phyloP scores from a whole-genome alignment of 2,797 vertebrate species.

The Taenioides sp. region DNA sequence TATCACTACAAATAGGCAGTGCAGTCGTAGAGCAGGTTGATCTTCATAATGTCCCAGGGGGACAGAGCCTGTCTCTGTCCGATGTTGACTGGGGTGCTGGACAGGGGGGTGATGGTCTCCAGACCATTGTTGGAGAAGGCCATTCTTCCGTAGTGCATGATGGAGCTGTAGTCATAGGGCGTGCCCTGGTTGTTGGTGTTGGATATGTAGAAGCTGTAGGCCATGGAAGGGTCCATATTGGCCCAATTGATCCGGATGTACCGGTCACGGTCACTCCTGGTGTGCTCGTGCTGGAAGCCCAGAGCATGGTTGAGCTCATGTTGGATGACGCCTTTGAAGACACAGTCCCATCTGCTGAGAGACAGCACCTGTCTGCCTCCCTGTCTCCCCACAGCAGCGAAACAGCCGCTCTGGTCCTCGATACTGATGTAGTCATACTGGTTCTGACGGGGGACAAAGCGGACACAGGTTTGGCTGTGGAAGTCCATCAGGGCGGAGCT shows the following conservation, averaged over 20 bases:
- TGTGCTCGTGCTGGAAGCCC: conserved; percentile 72
- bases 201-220: conserved; percentile 66
- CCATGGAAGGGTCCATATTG: conserved; percentile 48
- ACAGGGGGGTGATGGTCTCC: conserved; percentile 51
- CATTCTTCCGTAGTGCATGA: conserved; percentile 75
- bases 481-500: background rate
- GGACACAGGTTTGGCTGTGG: background rate
- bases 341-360: background rate
- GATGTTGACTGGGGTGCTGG: conserved; percentile 23
- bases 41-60: conserved; percentile 37
- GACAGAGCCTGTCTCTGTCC: conserved; percentile 46
- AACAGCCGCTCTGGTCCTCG: background rate
- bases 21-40: conserved; percentile 43
- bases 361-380: conserved; percentile 4
- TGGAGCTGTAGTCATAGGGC: conserved; percentile 70
- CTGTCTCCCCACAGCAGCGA: background rate
- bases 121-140: conserved; percentile 35
- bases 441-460: background rate
- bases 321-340: background rate
- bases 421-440: background rate
- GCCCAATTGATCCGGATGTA: conserved; percentile 74
- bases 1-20: background rate
- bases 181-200: conserved; percentile 71
- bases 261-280: conserved; percentile 72
- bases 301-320: conserved; percentile 1